phyloP scores from a whole-genome alignment of 2,797 vertebrate species.

The Myotis findleyi region DNA sequence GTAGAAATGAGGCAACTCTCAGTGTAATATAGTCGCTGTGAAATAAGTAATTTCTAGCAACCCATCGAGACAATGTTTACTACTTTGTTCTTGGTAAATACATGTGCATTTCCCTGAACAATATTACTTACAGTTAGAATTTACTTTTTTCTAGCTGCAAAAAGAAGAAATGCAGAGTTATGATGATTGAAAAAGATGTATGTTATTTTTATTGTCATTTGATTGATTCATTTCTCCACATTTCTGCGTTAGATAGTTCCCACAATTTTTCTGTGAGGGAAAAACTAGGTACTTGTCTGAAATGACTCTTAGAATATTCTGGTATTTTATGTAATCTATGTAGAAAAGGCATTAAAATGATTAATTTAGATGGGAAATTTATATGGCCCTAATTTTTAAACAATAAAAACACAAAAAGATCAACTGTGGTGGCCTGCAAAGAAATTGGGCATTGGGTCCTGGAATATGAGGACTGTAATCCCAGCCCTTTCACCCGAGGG shows the following conservation, averaged over 20 bases:
- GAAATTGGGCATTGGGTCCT: neutral
- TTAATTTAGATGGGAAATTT: neutral
- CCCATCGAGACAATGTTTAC: slow-evolving; percentile 61
- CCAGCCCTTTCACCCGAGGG: rapidly evolving
- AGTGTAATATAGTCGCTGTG: slow-evolving; percentile 58
- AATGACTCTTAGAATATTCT: neutral
- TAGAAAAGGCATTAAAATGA: neutral
- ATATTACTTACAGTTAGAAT: neutral
- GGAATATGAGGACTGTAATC: neutral
- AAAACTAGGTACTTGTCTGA: neutral
- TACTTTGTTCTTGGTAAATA: slow-evolving; percentile 60
- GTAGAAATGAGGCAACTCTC: slow-evolving; percentile 71
- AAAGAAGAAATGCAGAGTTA: neutral
- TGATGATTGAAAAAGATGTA: neutral
- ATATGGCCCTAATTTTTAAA: neutral
- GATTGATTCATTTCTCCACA: neutral
- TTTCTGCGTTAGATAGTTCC: neutral
- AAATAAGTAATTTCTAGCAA: slow-evolving; percentile 70
- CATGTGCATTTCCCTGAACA: neutral
- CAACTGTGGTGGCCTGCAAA: neutral
- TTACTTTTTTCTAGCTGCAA: slow-evolving; percentile 18
- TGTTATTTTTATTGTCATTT: neutral
- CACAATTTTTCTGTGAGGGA: neutral
- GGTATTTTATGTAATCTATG: neutral
- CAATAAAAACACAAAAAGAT: neutral